phyloP scores from a whole-genome alignment of 2,797 vertebrate genomes.

The Xenentodon cancila region DNA sequence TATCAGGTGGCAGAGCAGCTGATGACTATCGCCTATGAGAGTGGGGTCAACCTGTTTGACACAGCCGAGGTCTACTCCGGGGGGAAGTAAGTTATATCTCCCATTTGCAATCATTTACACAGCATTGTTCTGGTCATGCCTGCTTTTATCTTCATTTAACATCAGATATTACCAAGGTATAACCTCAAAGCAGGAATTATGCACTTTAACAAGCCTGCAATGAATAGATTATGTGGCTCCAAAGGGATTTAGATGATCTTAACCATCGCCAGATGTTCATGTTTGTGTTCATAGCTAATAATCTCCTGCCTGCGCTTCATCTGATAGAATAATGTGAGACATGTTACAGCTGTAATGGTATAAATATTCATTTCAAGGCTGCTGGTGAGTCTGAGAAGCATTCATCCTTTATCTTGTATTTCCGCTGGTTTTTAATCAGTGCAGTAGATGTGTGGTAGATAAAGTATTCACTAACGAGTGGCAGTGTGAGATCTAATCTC shows the following conservation, averaged over 20 bases:
- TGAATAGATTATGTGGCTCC: conserved; percentile 20
- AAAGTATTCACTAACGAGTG: conserved; percentile 28
- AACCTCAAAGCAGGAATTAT: conserved; percentile 28
- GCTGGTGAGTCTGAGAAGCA: conserved; percentile 15
- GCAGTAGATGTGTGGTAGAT: conserved; percentile 56
- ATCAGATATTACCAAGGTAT: conserved; percentile 33
- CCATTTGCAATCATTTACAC: conserved; percentile 22
- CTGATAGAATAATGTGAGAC: conserved; percentile 33
- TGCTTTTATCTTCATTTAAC: conserved; percentile 10
- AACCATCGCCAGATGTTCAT: conserved; percentile 49
- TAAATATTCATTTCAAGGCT: conserved; percentile 61
- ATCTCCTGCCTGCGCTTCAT: conserved; percentile 28
- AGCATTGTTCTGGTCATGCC: conserved; percentile 17
- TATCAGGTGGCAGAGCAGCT: conserved; percentile 91
- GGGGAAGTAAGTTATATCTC: conserved; percentile 80
- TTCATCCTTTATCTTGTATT: conserved; percentile 27
- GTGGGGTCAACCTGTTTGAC: conserved; percentile 93
- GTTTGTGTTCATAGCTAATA: conserved; percentile 39
- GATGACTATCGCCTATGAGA: conserved; percentile 95
- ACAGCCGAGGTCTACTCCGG: conserved; percentile 91
- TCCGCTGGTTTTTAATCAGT: conserved; percentile 43
- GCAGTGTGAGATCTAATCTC: conserved; percentile 52
- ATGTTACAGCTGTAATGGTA: conserved; percentile 10
- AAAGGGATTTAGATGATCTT: conserved; percentile 54
- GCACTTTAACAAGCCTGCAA: conserved; percentile 29